These are phyloP conservation scores for Barnardius zonarius DNA, from an alignment of 2,113 vertebrate species.

Conservation along the genomic window DNA sequence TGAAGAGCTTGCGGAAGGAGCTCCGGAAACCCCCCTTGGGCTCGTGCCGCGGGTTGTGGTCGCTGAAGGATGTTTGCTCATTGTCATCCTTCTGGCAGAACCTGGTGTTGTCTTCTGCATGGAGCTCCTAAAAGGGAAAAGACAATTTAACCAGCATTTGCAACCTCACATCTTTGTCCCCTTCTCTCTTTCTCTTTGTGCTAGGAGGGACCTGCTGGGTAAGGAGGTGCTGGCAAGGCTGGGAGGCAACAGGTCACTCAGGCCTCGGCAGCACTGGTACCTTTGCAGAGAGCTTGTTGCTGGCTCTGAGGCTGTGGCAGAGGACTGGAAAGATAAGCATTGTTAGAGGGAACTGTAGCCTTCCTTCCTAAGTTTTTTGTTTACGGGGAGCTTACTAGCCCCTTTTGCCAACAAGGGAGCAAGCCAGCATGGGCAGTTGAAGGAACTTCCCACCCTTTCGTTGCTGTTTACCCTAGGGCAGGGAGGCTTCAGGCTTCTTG, in stretches of 20 bases:
- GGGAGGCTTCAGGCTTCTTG: background rate
- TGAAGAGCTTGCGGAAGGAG: constrained; percentile 98
- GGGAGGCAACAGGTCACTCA: background rate
- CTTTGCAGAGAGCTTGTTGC: background rate
- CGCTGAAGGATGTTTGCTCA: constrained; percentile 88
- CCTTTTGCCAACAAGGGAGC: background rate
- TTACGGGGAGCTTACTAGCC: background rate
- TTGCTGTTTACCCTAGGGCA: background rate
- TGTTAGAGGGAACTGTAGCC: background rate
- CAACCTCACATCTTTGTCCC: constrained; percentile 34
- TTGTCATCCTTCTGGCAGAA: constrained; percentile 84
- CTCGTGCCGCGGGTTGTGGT: constrained; percentile 90
- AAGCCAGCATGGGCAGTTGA: background rate
- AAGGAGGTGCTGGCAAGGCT: constrained; percentile 14
- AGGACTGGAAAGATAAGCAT: background rate
- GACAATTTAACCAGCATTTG: constrained; percentile 61
- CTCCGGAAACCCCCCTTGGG: constrained; percentile 94
- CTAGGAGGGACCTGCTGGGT: constrained; percentile 6
- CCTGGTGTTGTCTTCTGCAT: constrained; percentile 82
- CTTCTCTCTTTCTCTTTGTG: background rate
- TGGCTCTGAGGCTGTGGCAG: background rate
- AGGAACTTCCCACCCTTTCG: background rate
- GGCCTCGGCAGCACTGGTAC: background rate
- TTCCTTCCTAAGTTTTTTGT: background rate
- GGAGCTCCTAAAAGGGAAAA: constrained; percentile 81